Evolutionary conservation across 2,797 vertebrate species (phyloP), one percentile per base, ranked within the genome.

Genomic region (Mastacembelus armatus): DNA sequence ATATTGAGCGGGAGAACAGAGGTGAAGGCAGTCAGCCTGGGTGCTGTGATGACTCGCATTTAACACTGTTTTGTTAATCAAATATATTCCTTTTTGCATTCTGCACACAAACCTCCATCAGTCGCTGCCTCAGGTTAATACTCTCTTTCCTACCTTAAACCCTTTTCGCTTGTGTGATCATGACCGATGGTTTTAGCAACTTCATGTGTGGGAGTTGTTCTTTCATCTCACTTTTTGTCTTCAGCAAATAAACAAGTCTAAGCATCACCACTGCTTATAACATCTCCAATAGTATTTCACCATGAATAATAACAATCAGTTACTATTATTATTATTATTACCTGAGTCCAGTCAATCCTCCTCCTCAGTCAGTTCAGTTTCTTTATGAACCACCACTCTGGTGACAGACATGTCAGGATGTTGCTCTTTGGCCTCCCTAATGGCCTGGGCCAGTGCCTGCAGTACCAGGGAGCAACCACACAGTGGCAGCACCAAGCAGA

Each of bases 331-430:
- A 74, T 77, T 76, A 72, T 71, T 65, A 80, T 88, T 91, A 92
- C 91, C 90, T 92, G 85, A 36, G 68, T 88, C 81, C 65, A 74
- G 86, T 92, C 89, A 92, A 88, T 92, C 90, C 2, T 97, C 95
- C 71, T 97, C 98, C 72, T 99, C 97, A n/a, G 93, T 92, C 85
- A 98, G 83, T 75, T 99, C 98, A 26, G 97, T 99, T 91, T 99
- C 98, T 92, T 99, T 99, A 91, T 99, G 98, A 85, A 99, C 98
- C 81, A 99, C 98, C 89, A 99, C 98, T 88, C 96, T 94, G 1
- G 98, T 99, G 78, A 99, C 98, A 24, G 97, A 97, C 98, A 99
- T 99, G 92, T 99, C 98, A 70, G 98, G 98, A 92, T 99, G 98
- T 91, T 99, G 98, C 89, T 99, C 98, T 95, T 97, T 96, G 95